Percentiles rank a stretch among this genome's conserved stretches.
phyloP scores from a whole-genome alignment of 2,797 vertebrate species.

The Oreonectes daqikongensis region DNA sequence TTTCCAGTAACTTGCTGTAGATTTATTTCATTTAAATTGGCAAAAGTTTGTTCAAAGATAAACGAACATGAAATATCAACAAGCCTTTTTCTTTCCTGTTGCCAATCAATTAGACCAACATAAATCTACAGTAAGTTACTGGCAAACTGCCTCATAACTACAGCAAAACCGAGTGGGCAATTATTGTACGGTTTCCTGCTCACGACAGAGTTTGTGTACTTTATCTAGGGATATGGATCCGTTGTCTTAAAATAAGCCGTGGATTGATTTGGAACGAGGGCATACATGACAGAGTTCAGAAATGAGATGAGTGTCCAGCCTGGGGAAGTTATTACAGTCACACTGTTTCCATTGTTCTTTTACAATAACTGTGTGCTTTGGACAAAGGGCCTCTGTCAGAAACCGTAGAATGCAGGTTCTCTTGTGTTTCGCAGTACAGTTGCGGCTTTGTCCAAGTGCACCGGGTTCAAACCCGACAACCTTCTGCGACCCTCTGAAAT shows the following conservation, averaged over 20 bases:
- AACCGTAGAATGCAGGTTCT: conserved; percentile 89
- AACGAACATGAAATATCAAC: no score
- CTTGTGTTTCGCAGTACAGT: conserved; percentile 84
- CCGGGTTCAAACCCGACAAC: conserved; percentile 61
- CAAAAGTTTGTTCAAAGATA: no score
- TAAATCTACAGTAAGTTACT: no score
- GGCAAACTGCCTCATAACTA: no score
- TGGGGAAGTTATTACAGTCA: conserved; percentile 83
- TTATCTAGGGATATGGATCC: not conserved
- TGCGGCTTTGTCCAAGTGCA: conserved; percentile 75
- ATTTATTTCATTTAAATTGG: no score
- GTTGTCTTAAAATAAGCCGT: not conserved
- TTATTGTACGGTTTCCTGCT: not conserved
- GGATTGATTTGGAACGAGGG: not conserved
- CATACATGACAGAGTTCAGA: conserved; percentile 42
- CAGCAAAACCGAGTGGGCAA: no score
- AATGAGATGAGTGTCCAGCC: conserved; percentile 77
- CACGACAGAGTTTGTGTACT: not conserved
- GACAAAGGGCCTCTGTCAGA: conserved; percentile 87
- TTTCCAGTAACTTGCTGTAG: no score
- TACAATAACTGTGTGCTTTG: conserved; percentile 82
- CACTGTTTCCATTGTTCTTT: conserved; percentile 67
- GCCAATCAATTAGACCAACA: no score
- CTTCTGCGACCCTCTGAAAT: not conserved
- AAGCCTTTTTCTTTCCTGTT: no score